Evolutionary conservation across 2,888 invertebrate species (phyloP).

Genomic region (Lithodes maja): DNA sequence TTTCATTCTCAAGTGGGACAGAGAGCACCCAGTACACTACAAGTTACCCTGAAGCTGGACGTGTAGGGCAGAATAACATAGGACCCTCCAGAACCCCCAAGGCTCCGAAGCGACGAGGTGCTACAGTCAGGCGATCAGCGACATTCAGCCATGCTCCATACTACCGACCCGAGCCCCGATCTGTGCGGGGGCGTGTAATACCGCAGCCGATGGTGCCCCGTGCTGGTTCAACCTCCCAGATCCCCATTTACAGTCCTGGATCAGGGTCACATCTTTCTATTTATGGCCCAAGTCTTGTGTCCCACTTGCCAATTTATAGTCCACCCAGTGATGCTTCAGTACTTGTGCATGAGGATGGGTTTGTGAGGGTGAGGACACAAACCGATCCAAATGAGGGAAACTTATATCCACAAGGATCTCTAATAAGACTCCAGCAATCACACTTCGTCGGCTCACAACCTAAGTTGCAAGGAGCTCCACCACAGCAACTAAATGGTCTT

Average conservation of each 20-base stretch:
- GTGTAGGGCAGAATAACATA: background rate
- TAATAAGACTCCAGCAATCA: constrained; percentile 12
- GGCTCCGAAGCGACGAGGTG: constrained; percentile 40
- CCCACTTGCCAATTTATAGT: constrained; percentile 32
- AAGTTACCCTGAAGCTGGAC: constrained; percentile 25
- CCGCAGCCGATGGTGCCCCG: constrained; percentile 19
- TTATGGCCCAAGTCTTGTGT: constrained; percentile 27
- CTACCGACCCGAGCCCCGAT: background rate
- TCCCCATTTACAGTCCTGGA: constrained; percentile 30
- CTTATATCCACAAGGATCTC: background rate
- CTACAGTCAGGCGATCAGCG: constrained; percentile 49
- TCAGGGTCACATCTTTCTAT: constrained; percentile 32
- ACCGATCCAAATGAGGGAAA: constrained; percentile 19
- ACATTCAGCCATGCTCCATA: constrained; percentile 52
- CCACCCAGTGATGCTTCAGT: constrained; percentile 38
- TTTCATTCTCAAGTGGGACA: constrained; percentile 65
- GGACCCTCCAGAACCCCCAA: constrained; percentile 23
- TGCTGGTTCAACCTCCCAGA: constrained; percentile 45
- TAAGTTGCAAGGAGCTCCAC: constrained; percentile 16
- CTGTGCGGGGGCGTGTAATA: background rate
- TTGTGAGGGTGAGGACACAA: constrained; percentile 50
- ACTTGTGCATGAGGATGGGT: constrained; percentile 58
- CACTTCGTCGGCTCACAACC: constrained; percentile 19
- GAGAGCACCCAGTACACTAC: constrained; percentile 61
- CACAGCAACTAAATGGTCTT: constrained; percentile 27